Base-by-base conservation (phyloP, 2,113 vertebrate species). In the Thermophis baileyi region DNA sequence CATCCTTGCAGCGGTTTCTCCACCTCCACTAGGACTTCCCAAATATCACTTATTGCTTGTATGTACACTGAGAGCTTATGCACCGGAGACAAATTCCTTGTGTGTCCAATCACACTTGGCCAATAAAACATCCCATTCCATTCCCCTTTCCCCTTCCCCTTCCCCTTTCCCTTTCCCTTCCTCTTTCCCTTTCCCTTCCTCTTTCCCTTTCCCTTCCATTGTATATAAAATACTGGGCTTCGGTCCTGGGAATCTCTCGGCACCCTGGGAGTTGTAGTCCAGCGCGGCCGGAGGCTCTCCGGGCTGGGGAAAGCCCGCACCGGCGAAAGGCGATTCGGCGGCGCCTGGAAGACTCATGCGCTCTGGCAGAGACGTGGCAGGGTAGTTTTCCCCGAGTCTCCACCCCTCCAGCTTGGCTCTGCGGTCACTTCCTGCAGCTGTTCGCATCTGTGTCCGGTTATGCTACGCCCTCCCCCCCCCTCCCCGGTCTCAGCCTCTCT, bases 371-470 rank as follows among this genome's bases (percentile, higher is more conserved):
- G 93, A 51, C 90, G 87, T 53, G 50, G 86, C 88, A 81, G 88
- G 93, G 91, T 87, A 95, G 94, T 95, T 94, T 95, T 94, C 92
- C 94, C 96, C 94, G 74, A 93, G 92, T 93, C 94, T 87, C 95
- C 96, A 90, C 95, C 55, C 25, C 3, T 60, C 60, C 93, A 89
- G 93, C 35, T 85, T 18, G 24, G 94, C 94, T 50, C 91, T 95
- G 96, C 94, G 95, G 95, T 97, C 97, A 97, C 97, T 97, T 97
- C 97, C 97, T 97, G 97, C 97, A 97, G 97, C 97, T 97, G 97
- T 96, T 95, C 91, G 95, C 94, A 92, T 50, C 93, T 25, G 95
- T 63, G 92, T 95, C 92, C 50, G 94, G 40, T 91, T 1, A 85
- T 10, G 40, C 91, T 18, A 94, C 94, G 94, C 95, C 92, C 54